Conservation (phyloP, 2,797 vertebrate species). For the Clarias platycephalus region DNA sequence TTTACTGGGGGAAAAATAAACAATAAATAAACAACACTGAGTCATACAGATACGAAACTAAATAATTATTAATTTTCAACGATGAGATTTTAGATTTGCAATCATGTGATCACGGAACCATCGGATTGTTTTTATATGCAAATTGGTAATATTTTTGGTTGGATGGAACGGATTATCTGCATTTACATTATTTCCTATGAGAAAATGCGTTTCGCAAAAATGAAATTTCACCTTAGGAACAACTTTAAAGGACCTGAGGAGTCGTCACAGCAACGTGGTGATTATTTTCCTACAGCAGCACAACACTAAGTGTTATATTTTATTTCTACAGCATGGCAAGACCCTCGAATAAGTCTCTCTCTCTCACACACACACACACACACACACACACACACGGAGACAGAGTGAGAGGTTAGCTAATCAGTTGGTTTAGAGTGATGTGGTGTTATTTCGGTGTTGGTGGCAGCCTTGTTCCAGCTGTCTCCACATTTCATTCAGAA, state of each 20-base stretch:
- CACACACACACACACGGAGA: not conserved
- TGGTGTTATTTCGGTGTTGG: slow-evolving; percentile 75
- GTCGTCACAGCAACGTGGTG: not conserved
- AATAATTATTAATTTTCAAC: too few relatives aligned
- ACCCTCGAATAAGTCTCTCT: not conserved
- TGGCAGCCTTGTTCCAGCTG: slow-evolving; percentile 72
- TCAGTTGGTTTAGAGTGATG: slow-evolving; percentile 73
- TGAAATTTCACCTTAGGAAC: too few relatives aligned
- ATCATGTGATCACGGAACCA: too few relatives aligned
- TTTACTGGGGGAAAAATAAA: not conserved
- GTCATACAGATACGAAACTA: not conserved
- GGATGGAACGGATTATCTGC: too few relatives aligned
- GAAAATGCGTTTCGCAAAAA: too few relatives aligned
- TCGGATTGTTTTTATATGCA: too few relatives aligned
- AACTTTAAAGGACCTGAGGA: too few relatives aligned
- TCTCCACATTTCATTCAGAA: slow-evolving; percentile 75
- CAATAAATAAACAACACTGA: not conserved
- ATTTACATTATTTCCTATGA: too few relatives aligned
- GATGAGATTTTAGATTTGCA: too few relatives aligned
- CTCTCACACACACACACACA: slow-evolving; percentile 34
- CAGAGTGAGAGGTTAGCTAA: slow-evolving; percentile 59
- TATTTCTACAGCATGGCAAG: not conserved
- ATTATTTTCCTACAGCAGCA: not conserved
- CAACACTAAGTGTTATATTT: not conserved
- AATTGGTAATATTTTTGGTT: too few relatives aligned